These are phyloP conservation scores for Lithophane leautieri DNA, from an alignment of 2,888 invertebrate species.

Conservation along the genomic window DNA sequence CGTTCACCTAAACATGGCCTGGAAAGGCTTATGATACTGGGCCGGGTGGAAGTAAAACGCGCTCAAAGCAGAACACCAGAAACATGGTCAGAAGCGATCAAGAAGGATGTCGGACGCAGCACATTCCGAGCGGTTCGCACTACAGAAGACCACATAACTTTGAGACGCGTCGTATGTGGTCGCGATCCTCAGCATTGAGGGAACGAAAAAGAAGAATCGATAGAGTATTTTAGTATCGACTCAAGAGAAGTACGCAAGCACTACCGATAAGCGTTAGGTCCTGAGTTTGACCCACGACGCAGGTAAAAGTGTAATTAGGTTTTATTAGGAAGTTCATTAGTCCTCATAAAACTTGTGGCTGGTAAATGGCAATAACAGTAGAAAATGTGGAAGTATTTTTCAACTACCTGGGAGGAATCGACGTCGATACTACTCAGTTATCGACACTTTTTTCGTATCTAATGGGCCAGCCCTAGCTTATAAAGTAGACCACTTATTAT, in stretches of 20 bases:
- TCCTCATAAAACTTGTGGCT: not conserved
- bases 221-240: not conserved
- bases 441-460: not conserved
- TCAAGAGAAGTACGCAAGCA: not conserved
- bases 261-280: not conserved
- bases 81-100: too few species aligned
- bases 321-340: not conserved
- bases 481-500: conserved; percentile 10
- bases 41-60: too few species aligned
- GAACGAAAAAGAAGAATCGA: not conserved
- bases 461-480: conserved; percentile 26
- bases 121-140: too few species aligned
- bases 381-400: not conserved
- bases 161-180: too few species aligned
- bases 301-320: not conserved
- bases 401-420: not conserved
- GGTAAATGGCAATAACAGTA: too few species aligned
- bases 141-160: too few species aligned
- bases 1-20: too few species aligned
- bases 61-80: too few species aligned
- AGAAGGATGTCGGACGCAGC: too few species aligned
- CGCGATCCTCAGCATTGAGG: too few species aligned
- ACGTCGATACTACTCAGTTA: not conserved
- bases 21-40: too few species aligned
- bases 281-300: too few species aligned